Evolutionary conservation across 2,113 vertebrate species (phyloP), one percentile per base, ranked within the genome.

Genomic region (Saccopteryx bilineata): DNA sequence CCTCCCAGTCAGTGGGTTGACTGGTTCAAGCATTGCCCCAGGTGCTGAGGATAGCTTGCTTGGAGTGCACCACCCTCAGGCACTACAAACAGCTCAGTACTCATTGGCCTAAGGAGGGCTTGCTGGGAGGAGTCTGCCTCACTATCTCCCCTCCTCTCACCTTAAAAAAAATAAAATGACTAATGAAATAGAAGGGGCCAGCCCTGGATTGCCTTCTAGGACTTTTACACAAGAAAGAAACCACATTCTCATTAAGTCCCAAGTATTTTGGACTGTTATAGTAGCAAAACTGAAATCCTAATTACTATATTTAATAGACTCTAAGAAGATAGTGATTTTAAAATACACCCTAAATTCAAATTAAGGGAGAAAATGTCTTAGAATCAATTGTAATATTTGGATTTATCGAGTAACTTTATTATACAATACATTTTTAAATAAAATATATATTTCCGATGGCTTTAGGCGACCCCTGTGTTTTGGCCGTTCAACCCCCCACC

Each of bases 321-420:
- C 33, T 75, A 82, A 88, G 18, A 92, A 54, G 7, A 17, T 50
- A 68, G 33, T 31, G 5, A 72, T 74, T 88, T 93, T 76, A 60
- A 89, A 75, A 76, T 68, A 83, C 28, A 89, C 13, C 28, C 93
- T 83, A 94, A 81, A 89, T 76, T 81, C 72, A 75, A 21, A 94
- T 75, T 94, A 76, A 50, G 28, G 9, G 78, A 46, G 46, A 81
- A 46, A 33, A 48, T 54, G n/a, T 50, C 69, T 83, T 56, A 68
- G 48, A 82, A 88, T 54, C 68, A 56, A 46, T 65, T 33, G 19
- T 75, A 83, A 66, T 74, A 81, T 46, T 46, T 88, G 58, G 54
- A 78, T 78, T 68, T 78, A 78, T 60, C 61, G 58, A 78, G 26
- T 48, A 78, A 76, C 26, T 91, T 74, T 31, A 79, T 39, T 39